A percentile compares a stretch with the other conserved stretches of the same genome.
These are phyloP conservation scores for Propithecus deckenii DNA, from an alignment of 2,797 vertebrate species.

Conservation along the genomic window DNA sequence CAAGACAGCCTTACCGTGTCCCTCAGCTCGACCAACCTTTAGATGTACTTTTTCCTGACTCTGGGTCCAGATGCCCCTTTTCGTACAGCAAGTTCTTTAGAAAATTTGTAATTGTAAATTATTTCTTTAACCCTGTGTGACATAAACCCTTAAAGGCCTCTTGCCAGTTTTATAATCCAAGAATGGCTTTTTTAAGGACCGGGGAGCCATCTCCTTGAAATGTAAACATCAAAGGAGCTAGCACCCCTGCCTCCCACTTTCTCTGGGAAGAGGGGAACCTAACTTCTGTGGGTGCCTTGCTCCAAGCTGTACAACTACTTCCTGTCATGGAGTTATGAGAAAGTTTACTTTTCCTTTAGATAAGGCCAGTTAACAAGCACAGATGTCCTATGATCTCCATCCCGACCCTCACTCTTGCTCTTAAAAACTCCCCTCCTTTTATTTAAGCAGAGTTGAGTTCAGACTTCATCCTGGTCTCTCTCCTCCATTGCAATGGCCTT, in stretches of 20 bases:
- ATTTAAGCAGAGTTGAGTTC: background rate
- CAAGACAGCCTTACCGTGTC: background rate
- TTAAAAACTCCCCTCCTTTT: background rate
- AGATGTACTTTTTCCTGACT: background rate
- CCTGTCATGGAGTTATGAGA: background rate
- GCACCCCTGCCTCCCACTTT: background rate
- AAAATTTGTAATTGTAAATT: background rate
- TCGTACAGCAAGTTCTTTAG: background rate
- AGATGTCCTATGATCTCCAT: too few species aligned
- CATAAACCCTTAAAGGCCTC: background rate
- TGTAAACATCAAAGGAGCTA: background rate
- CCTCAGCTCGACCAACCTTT: background rate
- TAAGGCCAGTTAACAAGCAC: background rate
- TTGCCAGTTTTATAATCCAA: background rate
- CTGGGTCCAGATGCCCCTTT: background rate
- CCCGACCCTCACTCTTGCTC: accelerated
- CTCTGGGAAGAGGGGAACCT: background rate
- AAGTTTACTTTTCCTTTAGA: background rate
- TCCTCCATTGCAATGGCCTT: background rate
- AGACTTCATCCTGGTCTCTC: background rate
- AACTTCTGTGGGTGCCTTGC: background rate
- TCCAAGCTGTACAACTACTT: background rate
- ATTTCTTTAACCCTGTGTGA: background rate
- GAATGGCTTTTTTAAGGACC: background rate
- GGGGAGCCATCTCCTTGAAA: background rate